Evolutionary conservation across 2,888 invertebrate species (phyloP).

Genomic region (Crematogaster levior): DNA sequence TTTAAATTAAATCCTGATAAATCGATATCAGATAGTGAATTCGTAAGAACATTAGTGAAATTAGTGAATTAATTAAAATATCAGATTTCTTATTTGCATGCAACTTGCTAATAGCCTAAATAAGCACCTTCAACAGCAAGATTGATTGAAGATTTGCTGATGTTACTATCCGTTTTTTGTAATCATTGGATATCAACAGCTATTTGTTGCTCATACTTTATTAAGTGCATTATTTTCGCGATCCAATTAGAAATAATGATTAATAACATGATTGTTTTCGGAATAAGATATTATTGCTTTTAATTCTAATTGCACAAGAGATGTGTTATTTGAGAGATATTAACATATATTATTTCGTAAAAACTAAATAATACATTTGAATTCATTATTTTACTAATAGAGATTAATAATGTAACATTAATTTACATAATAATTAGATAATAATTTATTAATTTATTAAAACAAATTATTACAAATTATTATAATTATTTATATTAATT

Average conservation of each 20-base stretch:
- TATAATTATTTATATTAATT: background rate
- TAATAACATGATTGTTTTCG: background rate
- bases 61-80: background rate
- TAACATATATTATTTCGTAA: background rate
- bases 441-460: background rate
- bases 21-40: background rate
- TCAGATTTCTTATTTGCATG: background rate
- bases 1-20: background rate
- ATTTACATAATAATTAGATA: slow-evolving; percentile 10
- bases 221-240: background rate
- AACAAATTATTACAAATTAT: no score
- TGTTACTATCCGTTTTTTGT: background rate
- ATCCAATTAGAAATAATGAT: background rate
- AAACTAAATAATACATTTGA: background rate
- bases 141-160: slow-evolving; percentile 12
- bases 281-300: slow-evolving; percentile 4
- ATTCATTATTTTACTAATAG: background rate
- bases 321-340: background rate
- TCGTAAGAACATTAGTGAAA: background rate
- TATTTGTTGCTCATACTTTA: background rate
- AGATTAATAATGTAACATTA: slow-evolving; percentile 3
- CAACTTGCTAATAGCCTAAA: background rate
- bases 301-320: background rate
- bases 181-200: background rate
- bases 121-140: background rate